These are phyloP conservation scores for Nebria ingens DNA, from an alignment of 1,140 invertebrate species.

Conservation along the genomic window DNA sequence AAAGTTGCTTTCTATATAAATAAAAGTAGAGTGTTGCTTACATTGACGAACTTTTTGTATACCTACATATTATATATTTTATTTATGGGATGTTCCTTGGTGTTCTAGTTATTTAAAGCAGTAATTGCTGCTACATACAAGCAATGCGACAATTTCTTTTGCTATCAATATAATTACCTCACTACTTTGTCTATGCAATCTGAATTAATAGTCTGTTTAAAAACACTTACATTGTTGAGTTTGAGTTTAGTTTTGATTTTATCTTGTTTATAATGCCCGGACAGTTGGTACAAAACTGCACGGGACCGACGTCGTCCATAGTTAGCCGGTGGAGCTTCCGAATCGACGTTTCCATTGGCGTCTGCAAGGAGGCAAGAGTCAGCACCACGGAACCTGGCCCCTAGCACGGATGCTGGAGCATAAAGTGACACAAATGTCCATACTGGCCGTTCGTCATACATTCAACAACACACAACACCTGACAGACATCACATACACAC, in stretches of 20 bases:
- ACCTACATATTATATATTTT: too few relatives aligned
- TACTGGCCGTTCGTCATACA: not conserved
- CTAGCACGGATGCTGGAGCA: constrained; percentile 53
- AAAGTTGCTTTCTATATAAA: too few relatives aligned
- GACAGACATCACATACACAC: constrained; percentile 1
- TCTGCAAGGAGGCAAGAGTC: constrained; percentile 62
- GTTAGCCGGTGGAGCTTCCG: constrained; percentile 76
- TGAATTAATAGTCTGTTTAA: too few relatives aligned
- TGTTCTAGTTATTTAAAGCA: too few relatives aligned
- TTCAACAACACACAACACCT: not conserved
- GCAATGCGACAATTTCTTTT: too few relatives aligned
- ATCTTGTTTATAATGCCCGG: constrained; percentile 88
- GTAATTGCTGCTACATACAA: too few relatives aligned
- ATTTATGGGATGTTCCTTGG: too few relatives aligned
- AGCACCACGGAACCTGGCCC: constrained; percentile 53
- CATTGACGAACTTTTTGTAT: too few relatives aligned
- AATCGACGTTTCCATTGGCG: constrained; percentile 68
- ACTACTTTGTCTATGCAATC: too few relatives aligned
- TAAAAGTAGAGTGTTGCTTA: too few relatives aligned
- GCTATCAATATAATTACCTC: too few relatives aligned
- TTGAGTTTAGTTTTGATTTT: constrained; percentile 89
- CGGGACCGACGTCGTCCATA: constrained; percentile 83
- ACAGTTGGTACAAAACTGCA: constrained; percentile 92
- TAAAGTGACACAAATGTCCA: constrained; percentile 26
- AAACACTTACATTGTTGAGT: constrained; percentile 83